phyloP scores from a whole-genome alignment of 1,140 invertebrate genomes.

The Agraylea sexmaculata region DNA sequence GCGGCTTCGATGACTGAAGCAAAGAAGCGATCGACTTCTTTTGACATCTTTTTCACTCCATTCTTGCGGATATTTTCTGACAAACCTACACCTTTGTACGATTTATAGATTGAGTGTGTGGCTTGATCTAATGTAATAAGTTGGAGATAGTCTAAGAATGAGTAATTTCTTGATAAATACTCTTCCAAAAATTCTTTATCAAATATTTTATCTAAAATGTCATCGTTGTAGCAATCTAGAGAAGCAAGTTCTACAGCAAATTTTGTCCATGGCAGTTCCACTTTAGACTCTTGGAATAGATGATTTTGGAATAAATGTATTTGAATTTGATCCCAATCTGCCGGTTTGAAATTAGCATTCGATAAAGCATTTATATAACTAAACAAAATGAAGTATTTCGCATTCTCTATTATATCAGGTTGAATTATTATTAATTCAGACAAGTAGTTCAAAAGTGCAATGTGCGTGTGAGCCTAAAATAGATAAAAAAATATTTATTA shows the following conservation, averaged over 20 bases:
- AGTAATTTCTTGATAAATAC: conserved; percentile 30
- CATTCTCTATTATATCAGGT: conserved; percentile 25
- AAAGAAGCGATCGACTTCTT: conserved; percentile 1
- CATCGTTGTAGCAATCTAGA: conserved; percentile 41
- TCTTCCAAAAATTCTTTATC: conserved; percentile 31
- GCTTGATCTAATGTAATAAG: conserved; percentile 43
- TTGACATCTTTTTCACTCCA: conserved; percentile 6
- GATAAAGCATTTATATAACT: conserved; percentile 39
- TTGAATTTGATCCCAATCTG: conserved; percentile 39
- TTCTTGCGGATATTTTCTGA: conserved; percentile 24
- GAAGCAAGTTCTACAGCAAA: conserved; percentile 39
- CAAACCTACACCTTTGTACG: conserved; percentile 33
- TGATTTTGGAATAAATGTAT: conserved; percentile 30
- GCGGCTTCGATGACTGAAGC: conserved; percentile 7
- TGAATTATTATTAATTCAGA: conserved; percentile 32
- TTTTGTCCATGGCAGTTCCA: conserved; percentile 35
- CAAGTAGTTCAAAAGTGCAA: conserved; percentile 43
- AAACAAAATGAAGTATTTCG: conserved; percentile 28
- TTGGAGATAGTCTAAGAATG: conserved; percentile 36
- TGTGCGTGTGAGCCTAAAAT: conserved; percentile 40
- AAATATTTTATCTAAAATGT: conserved; percentile 40
- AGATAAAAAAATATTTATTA: conserved; percentile 18
- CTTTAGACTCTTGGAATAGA: conserved; percentile 25
- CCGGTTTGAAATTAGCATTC: conserved; percentile 45
- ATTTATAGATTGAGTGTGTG: conserved; percentile 40